phyloP scores from a whole-genome alignment of 2,113 vertebrate genomes.

The Puma concolor region DNA sequence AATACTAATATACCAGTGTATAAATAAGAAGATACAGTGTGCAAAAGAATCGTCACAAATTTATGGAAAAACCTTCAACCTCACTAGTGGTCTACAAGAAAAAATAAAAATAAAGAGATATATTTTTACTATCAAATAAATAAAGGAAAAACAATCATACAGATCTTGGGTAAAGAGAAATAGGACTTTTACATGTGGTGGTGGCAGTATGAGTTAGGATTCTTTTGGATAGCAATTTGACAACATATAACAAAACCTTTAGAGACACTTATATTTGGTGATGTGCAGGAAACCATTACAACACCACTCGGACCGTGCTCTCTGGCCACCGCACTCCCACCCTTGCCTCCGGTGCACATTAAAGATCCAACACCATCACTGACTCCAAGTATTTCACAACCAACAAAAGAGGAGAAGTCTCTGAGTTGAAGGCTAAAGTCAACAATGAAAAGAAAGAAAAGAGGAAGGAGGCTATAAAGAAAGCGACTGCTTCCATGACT shows the following conservation, averaged over 20 bases:
- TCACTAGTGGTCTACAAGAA: not conserved
- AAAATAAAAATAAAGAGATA: not conserved
- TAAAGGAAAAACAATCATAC: not conserved
- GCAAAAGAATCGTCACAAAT: not conserved
- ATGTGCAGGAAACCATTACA: slow-evolving; percentile 64
- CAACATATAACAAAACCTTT: not conserved
- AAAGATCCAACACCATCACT: slow-evolving; percentile 91
- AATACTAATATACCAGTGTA: not conserved
- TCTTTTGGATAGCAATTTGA: not conserved
- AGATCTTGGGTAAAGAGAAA: not conserved
- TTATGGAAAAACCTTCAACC: not conserved
- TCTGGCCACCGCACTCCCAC: not conserved
- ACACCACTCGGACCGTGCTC: slow-evolving; percentile 29
- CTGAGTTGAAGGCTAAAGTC: slow-evolving; percentile 97
- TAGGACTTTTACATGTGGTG: not conserved
- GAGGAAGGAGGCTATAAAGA: slow-evolving; percentile 97
- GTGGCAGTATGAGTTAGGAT: not conserved
- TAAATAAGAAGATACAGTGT: not conserved
- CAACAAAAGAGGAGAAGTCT: slow-evolving; percentile 99
- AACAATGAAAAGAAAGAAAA: slow-evolving; percentile 99
- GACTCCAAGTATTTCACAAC: slow-evolving; percentile 99
- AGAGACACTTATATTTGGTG: not conserved
- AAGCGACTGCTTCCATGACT: slow-evolving; percentile 97
- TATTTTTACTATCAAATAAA: slow-evolving; percentile 9
- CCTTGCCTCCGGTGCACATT: slow-evolving; percentile 80